Base-by-base conservation (phyloP, 2,797 vertebrate species). In the Eupleurogrammus muticus region DNA sequence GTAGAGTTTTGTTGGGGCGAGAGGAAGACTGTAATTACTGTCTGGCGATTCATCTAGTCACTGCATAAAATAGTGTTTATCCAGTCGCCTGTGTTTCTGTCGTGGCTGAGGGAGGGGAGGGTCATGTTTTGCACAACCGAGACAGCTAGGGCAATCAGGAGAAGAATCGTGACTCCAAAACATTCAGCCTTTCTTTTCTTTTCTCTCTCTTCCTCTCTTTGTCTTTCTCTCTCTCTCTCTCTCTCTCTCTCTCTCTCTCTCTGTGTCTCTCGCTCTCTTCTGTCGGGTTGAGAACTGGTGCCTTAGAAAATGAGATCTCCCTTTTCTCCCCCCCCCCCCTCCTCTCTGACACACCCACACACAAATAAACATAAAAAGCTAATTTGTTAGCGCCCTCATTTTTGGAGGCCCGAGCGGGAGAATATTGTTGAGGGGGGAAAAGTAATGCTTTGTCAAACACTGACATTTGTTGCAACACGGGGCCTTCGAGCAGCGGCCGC, bases 11-110 rank as follows among this genome's bases (percentile, higher is more conserved):
- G 92, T 92, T 73, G 83, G 89, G 87, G 87, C 70, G 75, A 80
- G 86, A 87, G 87, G 86, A 94, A 90, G 90, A 86, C 91, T 94
- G 87, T 94, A 95, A 95, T 95, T 94, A 95, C 93, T 94, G 93
- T 94, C 94, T 92, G 86, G 79, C 84, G 85, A 93, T 94, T 93
- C 92, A 94, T 95, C 92, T 90, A 93, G 91, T 89, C 92, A 90
- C 82, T 92, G 92, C 92, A 93, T 95, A 93, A 95, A 95, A 95
- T 92, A 94, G 92, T 94, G 91, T 94, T 94, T 94, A 95, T 93
- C 93, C 90, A 92, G 93, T 93, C 92, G 89, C 81, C 86, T 75
- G 50, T 91, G 88, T 90, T 90, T 88, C 85, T 92, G 88, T 90
- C 86, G 79, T 66, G 86, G 89, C 77, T 82, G 88, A 86, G 80